Percentiles rank a stretch among this genome's conserved stretches.
phyloP scores from a whole-genome alignment of 2,797 vertebrate genomes.

The Ficedula albicollis region DNA sequence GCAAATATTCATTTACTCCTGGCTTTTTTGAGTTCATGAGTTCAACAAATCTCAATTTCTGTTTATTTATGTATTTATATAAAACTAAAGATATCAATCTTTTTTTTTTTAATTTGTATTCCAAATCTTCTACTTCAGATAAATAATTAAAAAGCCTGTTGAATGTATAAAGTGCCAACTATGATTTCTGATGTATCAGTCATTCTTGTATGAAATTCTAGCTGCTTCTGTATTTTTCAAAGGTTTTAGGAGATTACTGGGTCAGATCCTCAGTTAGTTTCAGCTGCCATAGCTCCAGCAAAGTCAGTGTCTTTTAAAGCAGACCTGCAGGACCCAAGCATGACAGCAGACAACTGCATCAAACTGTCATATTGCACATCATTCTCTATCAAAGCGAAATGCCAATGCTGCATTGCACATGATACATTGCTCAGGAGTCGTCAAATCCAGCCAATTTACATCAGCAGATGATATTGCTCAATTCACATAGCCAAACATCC shows the following conservation, averaged over 20 bases:
- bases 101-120: neutral
- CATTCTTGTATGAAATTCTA: neutral
- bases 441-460: conserved; percentile 13
- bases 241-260: neutral
- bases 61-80: neutral
- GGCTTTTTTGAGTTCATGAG: neutral
- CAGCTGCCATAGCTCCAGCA: neutral
- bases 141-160: neutral
- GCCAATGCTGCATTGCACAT: neutral
- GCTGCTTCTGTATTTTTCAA: neutral
- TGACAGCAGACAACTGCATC: neutral
- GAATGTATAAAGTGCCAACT: neutral
- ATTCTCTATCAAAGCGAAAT: conserved; percentile 4
- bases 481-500: neutral
- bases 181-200: neutral
- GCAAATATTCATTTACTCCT: neutral
- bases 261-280: conserved; percentile 1
- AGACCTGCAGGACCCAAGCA: neutral
- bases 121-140: neutral
- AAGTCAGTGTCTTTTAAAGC: conserved; percentile 36
- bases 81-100: neutral
- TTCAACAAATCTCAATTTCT: neutral
- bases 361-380: neutral
- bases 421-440: neutral
- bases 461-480: neutral